These are phyloP conservation scores for Scomber japonicus DNA, from an alignment of 2,113 vertebrate species.

Conservation along the genomic window DNA sequence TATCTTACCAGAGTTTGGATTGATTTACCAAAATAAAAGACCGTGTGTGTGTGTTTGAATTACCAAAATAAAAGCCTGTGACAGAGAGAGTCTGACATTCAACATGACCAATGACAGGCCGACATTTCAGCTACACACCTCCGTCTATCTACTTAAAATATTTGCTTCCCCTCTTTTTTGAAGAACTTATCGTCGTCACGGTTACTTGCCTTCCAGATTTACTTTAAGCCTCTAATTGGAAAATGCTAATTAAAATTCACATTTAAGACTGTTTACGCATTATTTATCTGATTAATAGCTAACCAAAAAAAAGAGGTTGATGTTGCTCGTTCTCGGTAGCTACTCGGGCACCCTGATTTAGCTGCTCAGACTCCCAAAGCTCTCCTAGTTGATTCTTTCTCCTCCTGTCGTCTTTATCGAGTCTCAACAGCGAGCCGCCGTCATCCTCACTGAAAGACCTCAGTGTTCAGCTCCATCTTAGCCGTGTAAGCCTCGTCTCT, in stretches of 20 bases:
- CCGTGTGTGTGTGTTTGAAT: too few species aligned
- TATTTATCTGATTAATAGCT: constrained; percentile 52
- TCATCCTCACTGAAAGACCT: constrained; percentile 62
- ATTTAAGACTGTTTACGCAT: constrained; percentile 15
- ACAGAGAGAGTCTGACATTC: not conserved
- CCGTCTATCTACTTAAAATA: not conserved
- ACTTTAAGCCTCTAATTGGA: constrained; percentile 56
- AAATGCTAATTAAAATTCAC: constrained; percentile 47
- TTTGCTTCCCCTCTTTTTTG: constrained; percentile 10
- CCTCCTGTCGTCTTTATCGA: constrained; percentile 43
- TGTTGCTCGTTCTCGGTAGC: constrained; percentile 20
- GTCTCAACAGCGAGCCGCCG: constrained; percentile 46
- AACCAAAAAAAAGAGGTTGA: not conserved
- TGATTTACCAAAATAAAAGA: too few species aligned
- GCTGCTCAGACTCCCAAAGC: constrained; percentile 44
- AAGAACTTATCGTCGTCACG: constrained; percentile 38
- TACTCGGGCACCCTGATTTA: not conserved
- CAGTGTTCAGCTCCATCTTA: constrained; percentile 71
- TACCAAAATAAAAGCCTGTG: not conserved
- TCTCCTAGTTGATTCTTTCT: constrained; percentile 20
- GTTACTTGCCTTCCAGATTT: constrained; percentile 21
- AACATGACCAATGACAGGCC: not conserved
- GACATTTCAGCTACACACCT: constrained; percentile 5
- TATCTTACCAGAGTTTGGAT: too few species aligned
- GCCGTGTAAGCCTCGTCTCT: constrained; percentile 63